These are phyloP conservation scores for Nezara viridula DNA, from an alignment of 2,888 invertebrate genomes.

Conservation along the genomic window DNA sequence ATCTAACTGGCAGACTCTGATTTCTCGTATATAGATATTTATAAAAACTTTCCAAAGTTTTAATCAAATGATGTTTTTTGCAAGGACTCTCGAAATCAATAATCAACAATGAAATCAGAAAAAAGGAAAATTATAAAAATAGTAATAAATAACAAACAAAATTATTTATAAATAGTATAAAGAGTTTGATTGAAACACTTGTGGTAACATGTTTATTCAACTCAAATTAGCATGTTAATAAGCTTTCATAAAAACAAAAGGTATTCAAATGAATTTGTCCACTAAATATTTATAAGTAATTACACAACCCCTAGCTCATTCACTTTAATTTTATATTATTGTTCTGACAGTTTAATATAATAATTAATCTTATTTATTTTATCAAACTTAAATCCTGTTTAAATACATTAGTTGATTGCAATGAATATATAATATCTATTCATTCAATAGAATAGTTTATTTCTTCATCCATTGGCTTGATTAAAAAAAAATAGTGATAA, in stretches of 20 bases:
- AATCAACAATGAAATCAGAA: too few species aligned
- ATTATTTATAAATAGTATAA: neutral
- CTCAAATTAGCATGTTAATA: neutral
- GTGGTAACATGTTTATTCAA: neutral
- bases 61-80: too few species aligned
- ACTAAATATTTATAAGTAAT: neutral
- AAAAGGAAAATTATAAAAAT: too few species aligned
- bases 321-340: neutral
- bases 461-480: too few species aligned
- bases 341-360: neutral
- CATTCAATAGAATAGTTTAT: too few species aligned
- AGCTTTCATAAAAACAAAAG: neutral
- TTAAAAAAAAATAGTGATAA: too few species aligned
- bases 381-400: neutral
- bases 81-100: too few species aligned
- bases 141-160: too few species aligned
- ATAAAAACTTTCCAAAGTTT: too few species aligned
- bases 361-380: neutral
- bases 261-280: neutral
- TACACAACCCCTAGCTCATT: neutral
- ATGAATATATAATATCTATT: too few species aligned
- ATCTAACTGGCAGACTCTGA: too few species aligned
- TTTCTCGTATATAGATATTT: too few species aligned
- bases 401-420: neutral
- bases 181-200: neutral